Conservation (phyloP, 2,113 vertebrate genomes). For the Electrona antarctica region DNA sequence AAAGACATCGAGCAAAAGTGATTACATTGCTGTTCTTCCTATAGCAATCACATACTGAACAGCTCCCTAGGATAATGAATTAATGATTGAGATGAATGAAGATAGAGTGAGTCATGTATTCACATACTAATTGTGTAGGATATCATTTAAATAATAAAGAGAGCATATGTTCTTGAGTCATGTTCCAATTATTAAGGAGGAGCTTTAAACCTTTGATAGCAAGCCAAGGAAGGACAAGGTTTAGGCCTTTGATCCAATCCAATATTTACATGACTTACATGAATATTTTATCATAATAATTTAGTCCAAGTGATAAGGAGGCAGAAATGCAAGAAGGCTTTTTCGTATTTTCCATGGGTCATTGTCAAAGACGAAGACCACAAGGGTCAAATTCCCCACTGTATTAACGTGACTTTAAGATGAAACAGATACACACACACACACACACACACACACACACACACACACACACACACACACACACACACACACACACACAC, state of each 20-base stretch:
- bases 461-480: too few relatives aligned
- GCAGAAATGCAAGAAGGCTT: constrained; percentile 27
- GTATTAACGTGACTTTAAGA: neutral
- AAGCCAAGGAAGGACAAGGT: constrained; percentile 15
- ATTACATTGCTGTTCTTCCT: constrained; percentile 48
- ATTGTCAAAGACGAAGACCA: neutral
- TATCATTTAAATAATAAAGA: constrained; percentile 58
- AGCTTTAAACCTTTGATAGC: constrained; percentile 53
- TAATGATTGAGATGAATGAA: constrained; percentile 59
- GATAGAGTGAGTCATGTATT: constrained; percentile 55
- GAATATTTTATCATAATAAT: constrained; percentile 54
- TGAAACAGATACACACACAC: neutral
- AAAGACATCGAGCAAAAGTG: constrained; percentile 33
- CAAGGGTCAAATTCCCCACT: neutral
- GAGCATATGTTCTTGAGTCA: constrained; percentile 51
- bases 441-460: neutral
- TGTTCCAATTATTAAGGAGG: constrained; percentile 40
- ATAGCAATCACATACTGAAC: constrained; percentile 47
- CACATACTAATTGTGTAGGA: constrained; percentile 57
- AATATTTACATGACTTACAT: constrained; percentile 55
- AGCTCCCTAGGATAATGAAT: constrained; percentile 54
- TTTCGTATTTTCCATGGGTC: neutral
- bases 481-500: too few relatives aligned
- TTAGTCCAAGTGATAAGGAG: constrained; percentile 30
- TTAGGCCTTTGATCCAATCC: constrained; percentile 29